A percentile compares a stretch with the other conserved stretches of the same genome.
Conservation (phyloP, 2,888 invertebrate species). For the Saturnia japonica region DNA sequence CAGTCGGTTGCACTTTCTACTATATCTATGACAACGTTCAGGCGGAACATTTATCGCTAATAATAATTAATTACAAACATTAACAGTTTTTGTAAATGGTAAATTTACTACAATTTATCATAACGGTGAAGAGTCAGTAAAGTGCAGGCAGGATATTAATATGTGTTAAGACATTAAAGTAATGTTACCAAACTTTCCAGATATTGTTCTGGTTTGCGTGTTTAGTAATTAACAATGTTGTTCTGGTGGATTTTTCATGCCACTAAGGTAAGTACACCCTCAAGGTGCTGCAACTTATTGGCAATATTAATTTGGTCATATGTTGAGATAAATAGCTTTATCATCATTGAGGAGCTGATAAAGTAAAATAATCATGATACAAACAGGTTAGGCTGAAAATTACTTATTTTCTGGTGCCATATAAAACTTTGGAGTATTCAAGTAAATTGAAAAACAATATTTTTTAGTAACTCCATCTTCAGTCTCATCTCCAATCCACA, state of each 20-base stretch:
- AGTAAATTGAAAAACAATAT: too few species aligned
- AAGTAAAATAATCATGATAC: too few species aligned
- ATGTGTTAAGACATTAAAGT: neutral
- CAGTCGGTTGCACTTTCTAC: neutral
- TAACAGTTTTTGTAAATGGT: neutral
- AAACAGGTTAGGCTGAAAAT: too few species aligned
- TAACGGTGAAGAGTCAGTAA: neutral
- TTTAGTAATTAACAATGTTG: neutral
- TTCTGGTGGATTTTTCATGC: neutral
- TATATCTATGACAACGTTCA: neutral
- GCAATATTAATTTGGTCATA: too few species aligned
- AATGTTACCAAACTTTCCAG: neutral
- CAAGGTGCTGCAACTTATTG: too few species aligned
- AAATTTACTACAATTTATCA: neutral
- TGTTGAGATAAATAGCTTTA: too few species aligned
- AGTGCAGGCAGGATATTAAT: neutral
- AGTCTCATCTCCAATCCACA: too few species aligned
- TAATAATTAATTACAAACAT: neutral
- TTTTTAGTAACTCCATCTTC: too few species aligned
- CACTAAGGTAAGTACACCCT: too few species aligned
- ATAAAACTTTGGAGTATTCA: too few species aligned
- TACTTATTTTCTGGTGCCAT: too few species aligned
- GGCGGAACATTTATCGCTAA: neutral
- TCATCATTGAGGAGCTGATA: too few species aligned
- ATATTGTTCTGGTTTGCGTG: neutral